Percentiles rank a stretch among this genome's conserved stretches.
Conservation (phyloP, 23 tunicate species). For the Trididemnum miniatum region DNA sequence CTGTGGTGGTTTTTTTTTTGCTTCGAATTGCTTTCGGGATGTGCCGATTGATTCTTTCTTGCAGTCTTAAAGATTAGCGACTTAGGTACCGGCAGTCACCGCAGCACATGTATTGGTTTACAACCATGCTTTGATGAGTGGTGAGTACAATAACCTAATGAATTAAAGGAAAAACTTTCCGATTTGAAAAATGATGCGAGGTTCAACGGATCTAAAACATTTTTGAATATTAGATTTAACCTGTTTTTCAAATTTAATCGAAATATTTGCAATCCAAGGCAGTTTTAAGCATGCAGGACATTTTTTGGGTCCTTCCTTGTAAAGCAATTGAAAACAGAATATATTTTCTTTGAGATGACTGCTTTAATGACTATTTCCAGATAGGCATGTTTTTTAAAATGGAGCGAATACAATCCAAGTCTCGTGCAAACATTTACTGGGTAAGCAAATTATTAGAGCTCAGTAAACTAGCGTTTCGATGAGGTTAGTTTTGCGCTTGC, state of each 20-base stretch:
- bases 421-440: background rate
- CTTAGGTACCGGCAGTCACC: background rate
- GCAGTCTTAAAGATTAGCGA: background rate
- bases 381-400: background rate
- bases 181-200: background rate
- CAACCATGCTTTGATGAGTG: background rate
- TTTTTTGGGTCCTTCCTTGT: background rate
- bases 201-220: background rate
- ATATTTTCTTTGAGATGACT: background rate
- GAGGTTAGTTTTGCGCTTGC: background rate
- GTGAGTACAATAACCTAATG: background rate
- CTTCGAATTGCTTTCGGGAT: background rate
- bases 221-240: background rate
- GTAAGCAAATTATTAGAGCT: background rate
- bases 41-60: background rate
- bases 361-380: background rate
- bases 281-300: background rate
- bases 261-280: background rate
- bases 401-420: background rate
- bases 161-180: background rate
- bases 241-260: background rate
- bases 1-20: background rate
- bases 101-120: conserved; percentile 7
- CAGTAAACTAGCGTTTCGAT: background rate
- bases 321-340: background rate